Base-by-base conservation (phyloP, 1,140 invertebrate genomes). In the Drosophila lini region DNA sequence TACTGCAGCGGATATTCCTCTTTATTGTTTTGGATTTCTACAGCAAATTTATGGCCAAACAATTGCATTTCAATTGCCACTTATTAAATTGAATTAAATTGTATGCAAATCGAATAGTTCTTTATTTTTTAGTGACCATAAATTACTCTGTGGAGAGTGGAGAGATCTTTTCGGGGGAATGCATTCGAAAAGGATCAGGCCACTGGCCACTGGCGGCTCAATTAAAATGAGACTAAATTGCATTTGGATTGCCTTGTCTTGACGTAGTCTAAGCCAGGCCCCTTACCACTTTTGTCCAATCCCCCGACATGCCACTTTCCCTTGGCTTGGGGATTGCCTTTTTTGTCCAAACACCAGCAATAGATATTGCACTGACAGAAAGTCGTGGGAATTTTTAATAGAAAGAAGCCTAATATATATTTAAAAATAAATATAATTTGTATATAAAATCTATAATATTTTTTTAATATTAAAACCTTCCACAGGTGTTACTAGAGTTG, bases 151-250 rank as follows among this genome's bases (percentile, higher is more conserved):
- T 52, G 45, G 44, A 38, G 25, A 32, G 3, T 13, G 16, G 15
- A 48, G 47, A 25, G 19, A 11, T 47, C 67, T 40, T 55, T 67
- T 57, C 25, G 44, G 32, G 48, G 32, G 25, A 55, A 44, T 56
- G 36, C 47, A 22, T 69, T 53, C 36, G 3, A 6, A 11, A 6
- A 19, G 48, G 38, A 48, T 42, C 36, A 28, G 48, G 73, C 45
- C 70, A 75, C 34, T 59, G 61, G 68, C 63, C 71, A 64, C 28
- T 50, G 68, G 74, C 78, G 78, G 74, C 84, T 84, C 84, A 88
- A 88, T 88, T 88, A 88, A 88, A 89, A 88, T 89, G 59, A 82
- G 77, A 80, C 82, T 84, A 88, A 89, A 88, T 89, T 89, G 77
- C 80, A 88, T 88, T 89, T 65, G 83, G 55, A 88, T 88, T 83